Conservation (phyloP, 2,113 vertebrate genomes). For the Ophthalmolycus amberensis region DNA sequence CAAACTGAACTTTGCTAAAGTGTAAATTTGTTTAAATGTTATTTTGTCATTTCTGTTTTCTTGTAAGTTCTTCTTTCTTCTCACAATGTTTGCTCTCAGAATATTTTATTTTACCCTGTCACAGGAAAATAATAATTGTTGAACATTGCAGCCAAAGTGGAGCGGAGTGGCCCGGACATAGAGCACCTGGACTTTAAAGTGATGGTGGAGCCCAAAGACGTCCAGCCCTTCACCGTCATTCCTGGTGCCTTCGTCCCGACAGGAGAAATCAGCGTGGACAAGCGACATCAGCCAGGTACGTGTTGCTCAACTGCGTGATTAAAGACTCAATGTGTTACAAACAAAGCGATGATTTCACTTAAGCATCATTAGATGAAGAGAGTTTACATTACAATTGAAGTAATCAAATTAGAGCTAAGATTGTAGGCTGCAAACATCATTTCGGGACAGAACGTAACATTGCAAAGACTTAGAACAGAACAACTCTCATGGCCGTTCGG, state of each 20-base stretch:
- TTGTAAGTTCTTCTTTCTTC: neutral
- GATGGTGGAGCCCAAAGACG: slow-evolving; percentile 95
- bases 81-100: neutral
- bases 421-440: neutral
- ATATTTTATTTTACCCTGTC: neutral
- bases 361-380: neutral
- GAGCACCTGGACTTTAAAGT: slow-evolving; percentile 97
- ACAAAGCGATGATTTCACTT: slow-evolving; percentile 3
- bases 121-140: neutral
- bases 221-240: slow-evolving; percentile 92
- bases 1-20: neutral
- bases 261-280: slow-evolving; percentile 97
- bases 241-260: slow-evolving; percentile 93
- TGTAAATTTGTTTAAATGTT: neutral
- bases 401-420: neutral
- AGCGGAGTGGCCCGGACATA: slow-evolving; percentile 86
- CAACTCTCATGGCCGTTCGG: neutral
- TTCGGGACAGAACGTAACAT: neutral
- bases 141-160: slow-evolving; percentile 76
- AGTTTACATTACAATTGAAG: neutral
- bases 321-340: neutral
- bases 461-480: neutral
- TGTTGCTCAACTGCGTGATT: neutral
- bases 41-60: neutral
- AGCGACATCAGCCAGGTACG: slow-evolving; percentile 97